Percentiles rank a stretch among this genome's conserved stretches.
Conservation (phyloP, 2,888 invertebrate genomes). For the Callyntrura guangdongensis region DNA sequence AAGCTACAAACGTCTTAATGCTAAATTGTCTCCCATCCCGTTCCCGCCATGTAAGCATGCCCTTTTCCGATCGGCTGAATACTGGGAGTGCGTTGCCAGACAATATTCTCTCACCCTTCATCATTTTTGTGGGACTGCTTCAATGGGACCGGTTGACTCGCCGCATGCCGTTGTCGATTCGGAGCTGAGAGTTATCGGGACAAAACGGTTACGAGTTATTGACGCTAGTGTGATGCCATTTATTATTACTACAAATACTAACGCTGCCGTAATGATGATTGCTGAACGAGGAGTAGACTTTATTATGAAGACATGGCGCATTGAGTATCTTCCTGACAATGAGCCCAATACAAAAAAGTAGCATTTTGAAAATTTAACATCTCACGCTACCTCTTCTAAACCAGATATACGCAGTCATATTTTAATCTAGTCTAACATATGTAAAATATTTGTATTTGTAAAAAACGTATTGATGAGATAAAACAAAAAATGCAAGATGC, state of each 20-base stretch:
- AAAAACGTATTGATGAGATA: too few relatives aligned
- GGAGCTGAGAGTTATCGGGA: slow-evolving; percentile 63
- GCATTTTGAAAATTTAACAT: neutral
- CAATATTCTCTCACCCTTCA: slow-evolving; percentile 63
- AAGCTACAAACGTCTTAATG: slow-evolving; percentile 61
- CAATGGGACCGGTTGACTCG: slow-evolving; percentile 69
- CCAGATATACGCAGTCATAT: too few relatives aligned
- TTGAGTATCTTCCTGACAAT: slow-evolving; percentile 22
- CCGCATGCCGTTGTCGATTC: slow-evolving; percentile 71
- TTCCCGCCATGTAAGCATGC: slow-evolving; percentile 69
- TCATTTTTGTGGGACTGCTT: slow-evolving; percentile 70
- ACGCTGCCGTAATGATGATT: slow-evolving; percentile 64
- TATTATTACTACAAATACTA: slow-evolving; percentile 63
- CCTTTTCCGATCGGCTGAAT: slow-evolving; percentile 65
- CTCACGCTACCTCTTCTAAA: neutral
- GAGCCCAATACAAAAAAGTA: slow-evolving; percentile 18
- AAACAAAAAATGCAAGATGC: too few relatives aligned
- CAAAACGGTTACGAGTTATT: slow-evolving; percentile 61
- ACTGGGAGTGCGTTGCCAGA: slow-evolving; percentile 75
- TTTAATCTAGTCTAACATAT: too few relatives aligned
- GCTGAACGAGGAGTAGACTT: slow-evolving; percentile 67
- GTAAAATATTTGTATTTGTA: too few relatives aligned
- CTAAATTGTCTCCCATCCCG: slow-evolving; percentile 63
- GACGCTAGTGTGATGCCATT: slow-evolving; percentile 72
- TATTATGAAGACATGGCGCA: slow-evolving; percentile 43